phyloP scores from a whole-genome alignment of 1,140 invertebrate species.

The Halictus rubicundus region DNA sequence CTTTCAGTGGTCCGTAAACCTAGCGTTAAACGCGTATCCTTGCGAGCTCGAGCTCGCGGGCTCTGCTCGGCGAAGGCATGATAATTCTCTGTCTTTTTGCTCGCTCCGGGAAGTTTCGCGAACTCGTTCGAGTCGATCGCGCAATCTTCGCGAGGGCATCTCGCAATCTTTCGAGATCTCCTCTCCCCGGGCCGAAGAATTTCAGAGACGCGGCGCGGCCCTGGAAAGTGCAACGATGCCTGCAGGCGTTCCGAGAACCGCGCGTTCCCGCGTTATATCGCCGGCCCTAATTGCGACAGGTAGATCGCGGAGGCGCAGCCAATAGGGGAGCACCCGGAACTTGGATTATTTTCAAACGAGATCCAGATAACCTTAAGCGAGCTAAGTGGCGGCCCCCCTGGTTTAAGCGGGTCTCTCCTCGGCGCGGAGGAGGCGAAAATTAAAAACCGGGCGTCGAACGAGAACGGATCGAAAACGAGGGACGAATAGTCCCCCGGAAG shows the following conservation, averaged over 20 bases:
- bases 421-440: conserved; percentile 5
- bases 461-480: conserved; percentile 20
- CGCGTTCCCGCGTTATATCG: conserved; percentile 21
- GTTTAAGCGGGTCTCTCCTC: not conserved
- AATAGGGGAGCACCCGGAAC: conserved; percentile 28
- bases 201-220: not conserved
- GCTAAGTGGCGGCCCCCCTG: not conserved
- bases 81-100: not conserved
- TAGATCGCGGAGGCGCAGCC: conserved; percentile 2
- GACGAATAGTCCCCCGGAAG: not conserved
- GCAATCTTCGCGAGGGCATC: not conserved
- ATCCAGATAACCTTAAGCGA: conserved; percentile 56
- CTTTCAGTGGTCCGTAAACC: too few species aligned
- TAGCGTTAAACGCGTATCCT: too few species aligned
- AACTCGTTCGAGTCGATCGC: not conserved
- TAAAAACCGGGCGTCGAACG: conserved; percentile 29
- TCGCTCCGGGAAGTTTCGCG: not conserved
- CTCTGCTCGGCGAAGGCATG: too few species aligned
- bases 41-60: too few species aligned
- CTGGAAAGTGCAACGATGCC: conserved; percentile 36
- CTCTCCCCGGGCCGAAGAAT: not conserved
- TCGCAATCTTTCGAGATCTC: conserved; percentile 35
- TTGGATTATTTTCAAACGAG: conserved; percentile 70
- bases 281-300: conserved; percentile 60
- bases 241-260: conserved; percentile 30